Evolutionary conservation across 2,797 vertebrate species (phyloP), one percentile per base, ranked within the genome.

Genomic region (Perdix hodgsoniae): DNA sequence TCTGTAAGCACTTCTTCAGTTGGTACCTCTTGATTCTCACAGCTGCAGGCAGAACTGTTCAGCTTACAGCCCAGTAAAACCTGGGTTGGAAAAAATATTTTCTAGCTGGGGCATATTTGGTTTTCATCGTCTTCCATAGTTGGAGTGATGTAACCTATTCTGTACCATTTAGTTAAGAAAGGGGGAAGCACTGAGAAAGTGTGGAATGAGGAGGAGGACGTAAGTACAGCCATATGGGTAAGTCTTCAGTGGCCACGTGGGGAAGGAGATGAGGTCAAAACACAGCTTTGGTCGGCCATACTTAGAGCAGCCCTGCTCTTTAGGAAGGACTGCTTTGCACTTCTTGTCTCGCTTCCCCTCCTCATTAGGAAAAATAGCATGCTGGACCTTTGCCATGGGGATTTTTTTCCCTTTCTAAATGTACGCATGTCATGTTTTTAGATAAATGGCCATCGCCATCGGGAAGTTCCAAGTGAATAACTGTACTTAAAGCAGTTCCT

Each of bases 371-470:
- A 67, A 72, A 47, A 16, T 8, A 31, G 4, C 3, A 10, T 6
- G 45, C 24, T 47, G 49, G 49, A 11, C 16, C 24, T 81, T 69
- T 49, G 10, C 40, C 10, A 3, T 10, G 15, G 21, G 26, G 12
- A 2, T 4, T 6, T 14, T 14, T 66, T 49, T 63, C 15, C 8
- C 9, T 54, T 39, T 71, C 47, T 35, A 19, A 9, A 3, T 31
- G 9, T 11, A 6, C 16, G 14, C 27, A 27, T 33, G 44, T 8
- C 17, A 9, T 7, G 13, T 45, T 57, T 69, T 4, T 57, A 65
- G 57, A 59, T 16, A 60, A 73, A 14, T 1, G 3, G 4, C 49
- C 0, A 0, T 10, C 27, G 6, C 49, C 24, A 5, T 11, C 10
- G 26, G 61, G 26, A 49, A 56, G 14, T 40, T 42, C 31, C 24